phyloP scores from a whole-genome alignment of 2,797 vertebrate genomes.

The Kryptolebias ocellatus region DNA sequence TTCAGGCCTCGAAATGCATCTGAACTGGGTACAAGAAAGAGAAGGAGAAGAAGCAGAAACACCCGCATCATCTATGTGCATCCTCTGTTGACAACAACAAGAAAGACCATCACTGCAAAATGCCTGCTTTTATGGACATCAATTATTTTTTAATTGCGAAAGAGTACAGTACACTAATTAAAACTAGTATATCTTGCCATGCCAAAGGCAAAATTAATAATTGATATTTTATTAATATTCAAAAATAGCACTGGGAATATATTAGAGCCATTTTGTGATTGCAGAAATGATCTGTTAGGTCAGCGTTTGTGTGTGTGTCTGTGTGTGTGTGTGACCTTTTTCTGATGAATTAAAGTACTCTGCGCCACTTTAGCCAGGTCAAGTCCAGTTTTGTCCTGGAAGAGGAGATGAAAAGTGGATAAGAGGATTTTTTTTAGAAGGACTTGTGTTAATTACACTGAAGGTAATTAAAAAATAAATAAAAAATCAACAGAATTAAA shows the following conservation, averaged over 20 bases:
- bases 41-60: slow-evolving; percentile 73
- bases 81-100: slow-evolving; percentile 94
- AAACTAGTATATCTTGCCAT: slow-evolving; percentile 99
- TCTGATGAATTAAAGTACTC: slow-evolving; percentile 79
- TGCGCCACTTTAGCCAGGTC: slow-evolving; percentile 63
- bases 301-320: background rate
- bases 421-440: background rate
- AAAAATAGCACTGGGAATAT: slow-evolving; percentile 99
- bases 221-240: slow-evolving; percentile 99
- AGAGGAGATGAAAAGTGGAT: slow-evolving; percentile 1
- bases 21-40: slow-evolving; percentile 62
- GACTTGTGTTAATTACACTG: background rate
- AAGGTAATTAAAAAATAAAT: background rate
- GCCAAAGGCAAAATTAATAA: slow-evolving; percentile 99
- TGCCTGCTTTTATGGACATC: slow-evolving; percentile 93
- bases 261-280: slow-evolving; percentile 97
- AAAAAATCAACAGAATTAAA: background rate
- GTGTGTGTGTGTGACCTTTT: slow-evolving; percentile 59
- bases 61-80: slow-evolving; percentile 76
- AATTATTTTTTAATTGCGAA: slow-evolving; percentile 99
- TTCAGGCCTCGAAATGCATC: slow-evolving; percentile 58
- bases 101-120: slow-evolving; percentile 91
- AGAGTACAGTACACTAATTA: slow-evolving; percentile 99
- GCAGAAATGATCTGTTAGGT: slow-evolving; percentile 87
- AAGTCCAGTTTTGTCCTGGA: slow-evolving; percentile 45